phyloP scores from a whole-genome alignment of 1,140 invertebrate species.

The Anastrepha ludens region DNA sequence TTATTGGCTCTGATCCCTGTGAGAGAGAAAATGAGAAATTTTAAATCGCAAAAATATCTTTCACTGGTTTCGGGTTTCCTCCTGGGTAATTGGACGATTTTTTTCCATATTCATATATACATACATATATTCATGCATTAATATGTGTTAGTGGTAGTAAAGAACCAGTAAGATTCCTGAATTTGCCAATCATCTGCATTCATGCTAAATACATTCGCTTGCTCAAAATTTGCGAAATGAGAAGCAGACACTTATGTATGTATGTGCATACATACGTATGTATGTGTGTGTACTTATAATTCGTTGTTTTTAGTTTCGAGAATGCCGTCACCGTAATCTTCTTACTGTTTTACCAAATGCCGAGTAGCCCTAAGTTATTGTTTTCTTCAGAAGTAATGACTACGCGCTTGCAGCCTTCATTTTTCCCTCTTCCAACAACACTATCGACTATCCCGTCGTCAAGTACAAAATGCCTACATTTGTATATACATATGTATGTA shows the following conservation, averaged over 20 bases:
- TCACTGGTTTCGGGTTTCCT: too few relatives aligned
- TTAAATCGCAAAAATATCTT: too few relatives aligned
- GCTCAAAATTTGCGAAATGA: background rate
- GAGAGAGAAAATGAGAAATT: too few relatives aligned
- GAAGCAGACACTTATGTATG: background rate
- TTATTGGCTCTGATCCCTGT: too few relatives aligned
- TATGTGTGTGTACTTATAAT: background rate
- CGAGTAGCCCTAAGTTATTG: background rate
- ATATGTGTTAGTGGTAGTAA: background rate
- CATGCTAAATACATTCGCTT: background rate
- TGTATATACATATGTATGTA: background rate
- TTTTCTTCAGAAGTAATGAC: conserved; percentile 33
- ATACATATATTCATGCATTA: background rate
- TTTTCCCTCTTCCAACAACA: background rate
- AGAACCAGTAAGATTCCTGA: background rate
- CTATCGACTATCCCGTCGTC: background rate
- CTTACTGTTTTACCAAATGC: background rate
- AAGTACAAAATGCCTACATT: background rate
- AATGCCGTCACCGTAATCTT: background rate
- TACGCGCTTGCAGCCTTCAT: conserved; percentile 15
- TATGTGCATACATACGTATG: background rate
- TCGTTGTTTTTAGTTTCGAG: background rate
- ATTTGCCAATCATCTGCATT: background rate
- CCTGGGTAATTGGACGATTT: background rate
- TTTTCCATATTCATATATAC: background rate